Evolutionary conservation across 1,140 invertebrate species (phyloP).

Genomic region (Pogonomyrmex californicus): DNA sequence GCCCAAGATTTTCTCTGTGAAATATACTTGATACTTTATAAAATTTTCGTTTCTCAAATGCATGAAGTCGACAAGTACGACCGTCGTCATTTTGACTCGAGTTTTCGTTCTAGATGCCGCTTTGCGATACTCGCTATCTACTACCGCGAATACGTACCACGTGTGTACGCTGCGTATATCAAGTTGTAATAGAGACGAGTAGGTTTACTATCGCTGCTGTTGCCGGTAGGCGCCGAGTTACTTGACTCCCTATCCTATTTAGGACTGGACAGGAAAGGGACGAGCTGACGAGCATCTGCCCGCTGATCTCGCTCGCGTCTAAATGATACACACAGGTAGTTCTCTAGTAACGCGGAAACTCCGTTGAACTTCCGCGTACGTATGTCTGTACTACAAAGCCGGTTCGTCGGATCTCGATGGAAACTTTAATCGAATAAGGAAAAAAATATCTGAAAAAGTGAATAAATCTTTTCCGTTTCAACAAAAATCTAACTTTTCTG

Average conservation of each 20-base stretch:
- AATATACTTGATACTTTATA: not conserved
- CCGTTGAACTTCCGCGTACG: constrained; percentile 34
- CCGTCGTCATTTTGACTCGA: constrained; percentile 29
- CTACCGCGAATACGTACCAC: constrained; percentile 44
- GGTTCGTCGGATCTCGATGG: too few relatives aligned
- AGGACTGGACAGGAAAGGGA: constrained; percentile 13
- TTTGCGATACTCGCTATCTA: constrained; percentile 48
- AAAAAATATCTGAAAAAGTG: not conserved
- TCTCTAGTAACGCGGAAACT: constrained; percentile 42
- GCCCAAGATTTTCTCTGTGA: not conserved
- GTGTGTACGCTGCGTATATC: constrained; percentile 27
- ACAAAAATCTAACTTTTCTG: not conserved
- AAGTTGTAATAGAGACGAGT: constrained; percentile 62
- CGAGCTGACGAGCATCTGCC: constrained; percentile 28
- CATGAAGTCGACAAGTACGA: not conserved
- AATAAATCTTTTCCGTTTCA: not conserved
- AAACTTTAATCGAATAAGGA: constrained; percentile 16
- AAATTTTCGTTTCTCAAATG: constrained; percentile 10
- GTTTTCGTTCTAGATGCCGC: constrained; percentile 51
- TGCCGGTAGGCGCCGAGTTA: constrained; percentile 51
- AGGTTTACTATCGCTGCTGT: constrained; percentile 38
- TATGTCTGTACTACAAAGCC: not conserved
- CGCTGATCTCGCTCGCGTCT: constrained; percentile 47
- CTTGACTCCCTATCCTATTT: constrained; percentile 53
- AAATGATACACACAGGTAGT: constrained; percentile 34